phyloP scores from a whole-genome alignment of 2,797 vertebrate genomes.

The Oreonectes daqikongensis region DNA sequence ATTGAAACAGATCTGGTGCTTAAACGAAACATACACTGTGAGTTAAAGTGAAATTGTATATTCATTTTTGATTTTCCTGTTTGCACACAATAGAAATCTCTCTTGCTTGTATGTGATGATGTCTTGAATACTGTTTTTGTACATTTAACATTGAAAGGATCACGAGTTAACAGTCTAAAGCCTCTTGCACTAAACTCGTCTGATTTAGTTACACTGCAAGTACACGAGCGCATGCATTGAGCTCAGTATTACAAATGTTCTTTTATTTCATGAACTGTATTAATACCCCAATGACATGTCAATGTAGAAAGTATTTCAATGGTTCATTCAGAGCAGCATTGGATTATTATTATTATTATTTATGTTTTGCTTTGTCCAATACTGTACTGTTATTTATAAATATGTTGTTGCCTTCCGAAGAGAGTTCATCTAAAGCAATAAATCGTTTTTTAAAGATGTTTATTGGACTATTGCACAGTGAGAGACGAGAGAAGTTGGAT shows the following conservation, averaged over 20 bases:
- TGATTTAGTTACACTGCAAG: conserved; percentile 14
- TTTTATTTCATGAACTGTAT: conserved; percentile 2
- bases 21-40: conserved; percentile 47
- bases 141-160: neutral
- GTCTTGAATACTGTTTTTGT: neutral
- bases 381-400: conserved; percentile 54
- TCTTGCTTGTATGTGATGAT: neutral
- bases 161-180: neutral
- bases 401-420: conserved; percentile 58
- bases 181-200: conserved; percentile 2
- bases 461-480: conserved; percentile 43
- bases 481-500: conserved; percentile 7
- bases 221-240: conserved; percentile 24
- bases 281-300: neutral
- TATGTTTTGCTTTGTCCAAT: conserved; percentile 28
- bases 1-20: conserved; percentile 24
- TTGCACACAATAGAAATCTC: neutral
- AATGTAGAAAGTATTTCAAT: neutral
- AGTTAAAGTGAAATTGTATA: conserved; percentile 16
- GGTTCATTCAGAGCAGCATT: neutral
- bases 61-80: neutral
- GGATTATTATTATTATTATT: conserved; percentile 19
- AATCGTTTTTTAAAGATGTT: conserved; percentile 30
- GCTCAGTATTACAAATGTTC: conserved; percentile 1
- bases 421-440: conserved; percentile 50